Evolutionary conservation across 2,888 invertebrate species (phyloP).

Genomic region (Zootermopsis nevadensis): DNA sequence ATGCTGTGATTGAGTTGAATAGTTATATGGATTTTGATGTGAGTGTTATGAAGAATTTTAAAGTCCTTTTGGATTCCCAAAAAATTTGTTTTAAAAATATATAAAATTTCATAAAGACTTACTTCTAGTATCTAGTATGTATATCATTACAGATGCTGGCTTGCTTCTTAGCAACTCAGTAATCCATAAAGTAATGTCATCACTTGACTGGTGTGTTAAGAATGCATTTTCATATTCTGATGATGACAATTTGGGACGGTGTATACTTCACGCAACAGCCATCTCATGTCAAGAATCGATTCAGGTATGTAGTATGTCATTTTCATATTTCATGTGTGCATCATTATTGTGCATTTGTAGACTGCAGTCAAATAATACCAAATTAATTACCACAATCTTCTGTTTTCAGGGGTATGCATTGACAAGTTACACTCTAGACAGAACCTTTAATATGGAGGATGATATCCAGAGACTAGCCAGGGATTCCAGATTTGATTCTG

Average conservation of each 20-base stretch:
- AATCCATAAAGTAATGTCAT: constrained; percentile 78
- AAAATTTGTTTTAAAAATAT: background rate
- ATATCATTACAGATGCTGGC: constrained; percentile 76
- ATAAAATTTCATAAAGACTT: background rate
- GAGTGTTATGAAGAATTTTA: no score
- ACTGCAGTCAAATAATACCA: no score
- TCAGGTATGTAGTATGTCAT: constrained; percentile 64
- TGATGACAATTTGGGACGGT: constrained; percentile 89
- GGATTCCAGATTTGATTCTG: constrained; percentile 66
- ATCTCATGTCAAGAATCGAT: constrained; percentile 69
- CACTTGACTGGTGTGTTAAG: constrained; percentile 90
- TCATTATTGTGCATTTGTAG: no score
- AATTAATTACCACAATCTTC: no score
- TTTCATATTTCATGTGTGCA: no score
- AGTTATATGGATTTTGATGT: no score
- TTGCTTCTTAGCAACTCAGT: constrained; percentile 90
- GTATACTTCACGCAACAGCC: constrained; percentile 79
- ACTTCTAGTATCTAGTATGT: background rate
- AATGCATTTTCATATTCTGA: constrained; percentile 86
- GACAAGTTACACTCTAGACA: constrained; percentile 53
- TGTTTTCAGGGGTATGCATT: constrained; percentile 60
- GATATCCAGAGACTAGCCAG: constrained; percentile 63
- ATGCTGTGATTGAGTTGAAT: no score
- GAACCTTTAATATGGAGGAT: constrained; percentile 56
- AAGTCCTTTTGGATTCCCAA: no score